Evolutionary conservation across 2,888 invertebrate genomes (phyloP).

Genomic region (Cephus rjabovi): DNA sequence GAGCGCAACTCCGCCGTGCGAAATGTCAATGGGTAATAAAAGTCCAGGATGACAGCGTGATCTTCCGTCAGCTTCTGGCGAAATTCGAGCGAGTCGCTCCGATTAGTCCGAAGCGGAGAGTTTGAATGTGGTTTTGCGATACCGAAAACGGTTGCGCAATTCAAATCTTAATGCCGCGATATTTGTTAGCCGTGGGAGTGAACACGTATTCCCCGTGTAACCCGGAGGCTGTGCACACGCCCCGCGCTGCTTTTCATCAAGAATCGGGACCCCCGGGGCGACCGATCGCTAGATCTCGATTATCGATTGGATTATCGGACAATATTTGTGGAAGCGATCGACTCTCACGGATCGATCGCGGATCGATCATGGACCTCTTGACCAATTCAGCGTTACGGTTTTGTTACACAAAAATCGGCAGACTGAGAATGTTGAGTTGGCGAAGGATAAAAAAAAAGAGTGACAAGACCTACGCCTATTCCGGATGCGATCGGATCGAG

Average conservation of each 20-base stretch:
- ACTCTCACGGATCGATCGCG: neutral
- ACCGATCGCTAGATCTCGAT: neutral
- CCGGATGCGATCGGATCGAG: constrained; percentile 58
- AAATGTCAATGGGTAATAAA: neutral
- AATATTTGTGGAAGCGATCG: neutral
- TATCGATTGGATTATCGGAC: neutral
- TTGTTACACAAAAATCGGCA: neutral
- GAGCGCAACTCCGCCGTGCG: neutral
- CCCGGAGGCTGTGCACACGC: neutral
- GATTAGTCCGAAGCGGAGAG: no score
- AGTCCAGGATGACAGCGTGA: neutral
- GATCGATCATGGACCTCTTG: neutral
- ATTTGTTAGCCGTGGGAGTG: neutral
- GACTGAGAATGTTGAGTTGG: neutral
- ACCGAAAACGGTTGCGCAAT: neutral
- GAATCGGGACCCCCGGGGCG: neutral
- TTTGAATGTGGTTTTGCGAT: neutral
- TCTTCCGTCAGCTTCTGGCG: neutral
- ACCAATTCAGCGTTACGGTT: neutral
- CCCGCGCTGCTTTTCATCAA: neutral
- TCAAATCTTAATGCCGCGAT: neutral
- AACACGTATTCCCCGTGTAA: neutral
- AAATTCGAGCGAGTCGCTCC: neutral
- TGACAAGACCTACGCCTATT: constrained; percentile 44
- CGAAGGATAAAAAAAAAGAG: constrained; percentile 16